Percentiles rank a stretch among this genome's conserved stretches.
These are phyloP conservation scores for Artemia sinica DNA, from an alignment of 2,888 invertebrate genomes.

Conservation along the genomic window DNA sequence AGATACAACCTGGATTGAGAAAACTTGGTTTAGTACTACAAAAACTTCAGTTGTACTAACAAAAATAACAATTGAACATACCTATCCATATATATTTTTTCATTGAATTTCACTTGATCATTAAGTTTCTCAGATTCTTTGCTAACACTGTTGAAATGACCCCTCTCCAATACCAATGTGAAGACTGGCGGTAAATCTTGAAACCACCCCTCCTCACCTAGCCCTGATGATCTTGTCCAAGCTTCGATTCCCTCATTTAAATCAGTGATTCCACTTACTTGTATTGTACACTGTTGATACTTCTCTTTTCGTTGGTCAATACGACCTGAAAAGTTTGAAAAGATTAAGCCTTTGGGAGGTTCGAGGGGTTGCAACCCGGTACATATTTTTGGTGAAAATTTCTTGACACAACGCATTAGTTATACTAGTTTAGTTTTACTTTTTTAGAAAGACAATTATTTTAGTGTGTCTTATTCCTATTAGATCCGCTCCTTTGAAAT, in stretches of 20 bases:
- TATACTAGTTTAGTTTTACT: too few relatives aligned
- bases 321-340: neutral
- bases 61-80: slow-evolving; percentile 23
- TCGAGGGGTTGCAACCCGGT: too few relatives aligned
- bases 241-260: slow-evolving; percentile 35
- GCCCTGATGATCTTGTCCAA: slow-evolving; percentile 26
- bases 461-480: too few relatives aligned
- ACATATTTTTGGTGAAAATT: too few relatives aligned
- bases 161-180: slow-evolving; percentile 34
- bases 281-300: slow-evolving; percentile 35
- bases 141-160: slow-evolving; percentile 34
- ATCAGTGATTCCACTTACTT: slow-evolving; percentile 33
- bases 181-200: slow-evolving; percentile 28
- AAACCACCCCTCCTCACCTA: neutral
- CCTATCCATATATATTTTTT: slow-evolving; percentile 35
- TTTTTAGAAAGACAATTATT: too few relatives aligned
- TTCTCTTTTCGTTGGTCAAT: neutral
- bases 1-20: too few relatives aligned
- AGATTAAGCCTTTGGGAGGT: too few relatives aligned
- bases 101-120: slow-evolving; percentile 34
- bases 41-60: neutral
- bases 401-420: too few relatives aligned
- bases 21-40: too few relatives aligned
- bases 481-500: too few relatives aligned
- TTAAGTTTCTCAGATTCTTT: slow-evolving; percentile 35